These are phyloP conservation scores for Bellardia pandia DNA, from an alignment of 2,888 invertebrate species.

Conservation along the genomic window DNA sequence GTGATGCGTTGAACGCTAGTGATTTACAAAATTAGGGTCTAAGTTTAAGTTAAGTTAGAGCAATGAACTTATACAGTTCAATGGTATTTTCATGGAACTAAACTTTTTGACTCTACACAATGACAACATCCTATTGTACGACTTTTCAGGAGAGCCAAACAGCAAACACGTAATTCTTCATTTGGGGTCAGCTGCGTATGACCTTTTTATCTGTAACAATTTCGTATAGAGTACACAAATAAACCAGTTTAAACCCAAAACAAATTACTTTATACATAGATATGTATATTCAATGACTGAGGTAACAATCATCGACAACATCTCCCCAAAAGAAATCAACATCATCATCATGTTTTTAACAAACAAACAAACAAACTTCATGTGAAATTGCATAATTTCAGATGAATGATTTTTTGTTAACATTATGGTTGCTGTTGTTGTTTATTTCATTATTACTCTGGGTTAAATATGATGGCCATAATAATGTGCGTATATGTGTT, in stretches of 20 bases:
- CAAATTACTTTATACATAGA: not conserved
- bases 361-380: slow-evolving; percentile 53
- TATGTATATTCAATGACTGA: not conserved
- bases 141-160: not conserved
- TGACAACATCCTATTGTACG: too few species aligned
- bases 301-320: not conserved
- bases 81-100: not conserved
- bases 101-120: too few species aligned
- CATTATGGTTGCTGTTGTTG: not conserved
- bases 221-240: not conserved
- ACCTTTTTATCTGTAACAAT: not conserved
- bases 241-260: slow-evolving; percentile 1
- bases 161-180: too few species aligned
- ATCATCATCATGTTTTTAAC: slow-evolving; percentile 24
- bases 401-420: slow-evolving; percentile 47
- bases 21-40: too few species aligned
- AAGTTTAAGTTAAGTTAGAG: too few species aligned
- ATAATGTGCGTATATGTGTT: slow-evolving; percentile 14
- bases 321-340: not conserved
- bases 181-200: not conserved
- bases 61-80: too few species aligned
- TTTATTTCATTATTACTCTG: slow-evolving; percentile 26
- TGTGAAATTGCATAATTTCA: slow-evolving; percentile 77
- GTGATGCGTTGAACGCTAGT: too few species aligned
- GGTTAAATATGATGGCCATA: slow-evolving; percentile 40